Conservation (phyloP, 2,888 invertebrate species). For the Drosophila tanythrix region DNA sequence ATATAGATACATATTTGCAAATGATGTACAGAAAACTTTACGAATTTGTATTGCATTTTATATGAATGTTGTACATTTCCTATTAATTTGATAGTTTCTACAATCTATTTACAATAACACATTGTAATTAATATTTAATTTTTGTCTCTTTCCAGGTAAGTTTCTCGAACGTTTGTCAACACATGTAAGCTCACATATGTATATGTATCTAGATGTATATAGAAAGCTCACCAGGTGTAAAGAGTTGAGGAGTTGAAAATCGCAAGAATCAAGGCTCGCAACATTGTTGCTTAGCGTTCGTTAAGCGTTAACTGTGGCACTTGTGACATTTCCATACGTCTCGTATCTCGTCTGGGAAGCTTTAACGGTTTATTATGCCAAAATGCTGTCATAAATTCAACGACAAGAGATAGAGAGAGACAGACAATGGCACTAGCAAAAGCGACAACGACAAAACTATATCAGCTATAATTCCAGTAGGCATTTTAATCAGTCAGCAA, state of each 20-base stretch:
- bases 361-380: slow-evolving; percentile 43
- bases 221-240: not conserved
- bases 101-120: not conserved
- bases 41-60: not conserved
- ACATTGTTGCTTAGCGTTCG: not conserved
- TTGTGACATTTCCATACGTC: slow-evolving; percentile 13
- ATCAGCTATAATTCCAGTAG: slow-evolving; percentile 30
- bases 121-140: slow-evolving; percentile 1
- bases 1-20: not conserved
- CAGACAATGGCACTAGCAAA: not conserved
- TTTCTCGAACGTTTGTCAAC: slow-evolving; percentile 6
- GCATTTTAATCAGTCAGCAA: slow-evolving; percentile 54
- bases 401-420: not conserved
- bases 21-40: too few relatives aligned
- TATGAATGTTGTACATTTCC: not conserved
- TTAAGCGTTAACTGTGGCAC: not conserved
- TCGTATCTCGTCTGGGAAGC: slow-evolving; percentile 31
- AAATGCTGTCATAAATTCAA: slow-evolving; percentile 35
- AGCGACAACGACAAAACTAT: slow-evolving; percentile 16
- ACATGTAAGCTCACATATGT: not conserved
- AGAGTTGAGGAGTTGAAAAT: slow-evolving; percentile 10
- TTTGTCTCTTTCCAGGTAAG: slow-evolving; percentile 61
- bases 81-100: not conserved
- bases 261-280: slow-evolving; percentile 1
- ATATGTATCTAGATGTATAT: not conserved